phyloP scores from a whole-genome alignment of 2,113 vertebrate genomes.

The Lagopus muta region DNA sequence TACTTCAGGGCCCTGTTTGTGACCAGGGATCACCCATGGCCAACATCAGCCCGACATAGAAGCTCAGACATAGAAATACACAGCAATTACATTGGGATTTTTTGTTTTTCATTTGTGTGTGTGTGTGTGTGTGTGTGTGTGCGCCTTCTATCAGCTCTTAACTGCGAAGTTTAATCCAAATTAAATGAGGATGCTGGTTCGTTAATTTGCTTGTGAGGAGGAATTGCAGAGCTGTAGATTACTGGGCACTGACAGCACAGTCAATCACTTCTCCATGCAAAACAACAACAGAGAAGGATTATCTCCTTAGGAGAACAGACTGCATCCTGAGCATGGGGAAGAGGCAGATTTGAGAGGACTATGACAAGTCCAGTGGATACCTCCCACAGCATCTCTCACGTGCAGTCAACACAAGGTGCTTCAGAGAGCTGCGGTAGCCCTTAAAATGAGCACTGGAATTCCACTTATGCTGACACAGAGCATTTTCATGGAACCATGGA shows the following conservation, averaged over 20 bases:
- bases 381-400: not conserved
- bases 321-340: not conserved
- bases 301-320: not conserved
- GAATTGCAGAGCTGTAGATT: not conserved
- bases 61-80: not conserved
- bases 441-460: not conserved
- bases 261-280: not conserved
- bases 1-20: not conserved
- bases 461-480: not conserved
- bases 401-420: not conserved
- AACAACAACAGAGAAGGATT: not conserved
- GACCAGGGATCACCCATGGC: not conserved
- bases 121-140: too few relatives aligned
- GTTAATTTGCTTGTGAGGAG: not conserved
- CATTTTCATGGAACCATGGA: not conserved
- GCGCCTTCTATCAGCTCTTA: not conserved
- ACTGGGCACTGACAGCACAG: not conserved
- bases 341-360: not conserved
- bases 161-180: conserved; percentile 25
- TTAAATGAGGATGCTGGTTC: not conserved
- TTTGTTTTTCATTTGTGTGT: not conserved
- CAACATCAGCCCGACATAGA: not conserved
- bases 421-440: not conserved
- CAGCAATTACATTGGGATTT: not conserved
- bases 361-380: not conserved